These are phyloP conservation scores for Galaxea fascicularis DNA, from an alignment of 92 coral and sea anemone species.

Conservation along the genomic window DNA sequence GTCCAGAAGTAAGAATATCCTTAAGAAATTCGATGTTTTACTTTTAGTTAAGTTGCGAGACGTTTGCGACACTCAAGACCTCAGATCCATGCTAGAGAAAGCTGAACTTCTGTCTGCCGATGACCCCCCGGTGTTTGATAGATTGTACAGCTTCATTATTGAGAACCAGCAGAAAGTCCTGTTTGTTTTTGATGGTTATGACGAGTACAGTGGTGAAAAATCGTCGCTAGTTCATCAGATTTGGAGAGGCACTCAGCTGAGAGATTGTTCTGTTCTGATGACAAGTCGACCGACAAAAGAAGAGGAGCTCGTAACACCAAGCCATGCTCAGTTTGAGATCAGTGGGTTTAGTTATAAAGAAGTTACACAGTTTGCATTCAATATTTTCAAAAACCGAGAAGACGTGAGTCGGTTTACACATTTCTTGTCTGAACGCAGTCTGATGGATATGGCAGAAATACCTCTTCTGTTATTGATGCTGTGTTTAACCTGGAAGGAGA, in stretches of 20 bases:
- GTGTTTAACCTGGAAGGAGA: constrained; percentile 24
- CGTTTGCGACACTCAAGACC: constrained; percentile 1
- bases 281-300: constrained; percentile 13
- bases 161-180: constrained; percentile 16
- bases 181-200: constrained; percentile 34
- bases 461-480: constrained; percentile 26
- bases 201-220: constrained; percentile 8
- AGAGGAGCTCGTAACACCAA: not conserved
- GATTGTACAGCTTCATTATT: not conserved
- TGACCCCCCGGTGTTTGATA: not conserved
- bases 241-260: constrained; percentile 12
- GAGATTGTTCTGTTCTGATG: constrained; percentile 18
- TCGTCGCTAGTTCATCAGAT: constrained; percentile 11
- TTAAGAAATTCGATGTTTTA: constrained; percentile 24
- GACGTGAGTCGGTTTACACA: not conserved
- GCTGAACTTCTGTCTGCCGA: constrained; percentile 21
- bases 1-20: constrained; percentile 18
- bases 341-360: constrained; percentile 15
- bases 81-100: not conserved
- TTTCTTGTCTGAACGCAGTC: not conserved
- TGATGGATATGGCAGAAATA: constrained; percentile 25
- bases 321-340: constrained; percentile 23
- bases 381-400: not conserved
- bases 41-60: constrained; percentile 17
- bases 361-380: not conserved